Percentiles rank a stretch among this genome's conserved stretches.
phyloP scores from a whole-genome alignment of 2,797 vertebrate species.

The Schizopygopsis pylzovi region DNA sequence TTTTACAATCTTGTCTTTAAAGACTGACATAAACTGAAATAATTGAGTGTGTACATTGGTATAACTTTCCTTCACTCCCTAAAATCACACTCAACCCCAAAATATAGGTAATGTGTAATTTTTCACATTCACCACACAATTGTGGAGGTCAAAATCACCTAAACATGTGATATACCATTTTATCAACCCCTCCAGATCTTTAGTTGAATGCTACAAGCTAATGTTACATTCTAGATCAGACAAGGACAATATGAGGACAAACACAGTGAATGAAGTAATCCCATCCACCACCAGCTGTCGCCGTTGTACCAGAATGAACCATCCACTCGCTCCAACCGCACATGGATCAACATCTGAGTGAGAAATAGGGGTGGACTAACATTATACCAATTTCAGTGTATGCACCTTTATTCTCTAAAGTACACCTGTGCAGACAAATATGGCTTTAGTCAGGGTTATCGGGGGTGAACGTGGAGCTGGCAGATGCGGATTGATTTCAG shows the following conservation, averaged over 20 bases:
- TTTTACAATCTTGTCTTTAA: conserved; percentile 5
- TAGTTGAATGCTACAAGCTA: conserved; percentile 58
- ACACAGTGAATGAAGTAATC: conserved; percentile 25
- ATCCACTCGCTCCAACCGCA: background rate
- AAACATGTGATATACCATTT: conserved; percentile 46
- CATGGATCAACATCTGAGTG: conserved; percentile 47
- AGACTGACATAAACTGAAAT: conserved; percentile 2
- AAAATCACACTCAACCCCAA: conserved; percentile 17
- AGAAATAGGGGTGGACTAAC: conserved; percentile 51
- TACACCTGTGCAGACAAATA: conserved; percentile 71
- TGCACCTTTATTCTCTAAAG: conserved; percentile 53
- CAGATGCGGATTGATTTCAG: conserved; percentile 56
- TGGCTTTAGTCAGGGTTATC: conserved; percentile 74
- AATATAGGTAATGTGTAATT: conserved; percentile 12
- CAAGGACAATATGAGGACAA: conserved; percentile 30
- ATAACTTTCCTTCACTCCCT: conserved; percentile 18
- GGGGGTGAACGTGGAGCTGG: conserved; percentile 63
- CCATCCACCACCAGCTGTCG: conserved; percentile 49
- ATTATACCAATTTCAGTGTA: conserved; percentile 56
- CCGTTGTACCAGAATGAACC: conserved; percentile 27
- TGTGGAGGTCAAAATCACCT: conserved; percentile 45
- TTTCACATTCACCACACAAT: conserved; percentile 17
- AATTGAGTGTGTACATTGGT: background rate
- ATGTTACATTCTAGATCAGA: conserved; percentile 42
- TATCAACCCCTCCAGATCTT: conserved; percentile 33